phyloP scores from a whole-genome alignment of 2,888 invertebrate species.

The Melikaiella ostensackeni region DNA sequence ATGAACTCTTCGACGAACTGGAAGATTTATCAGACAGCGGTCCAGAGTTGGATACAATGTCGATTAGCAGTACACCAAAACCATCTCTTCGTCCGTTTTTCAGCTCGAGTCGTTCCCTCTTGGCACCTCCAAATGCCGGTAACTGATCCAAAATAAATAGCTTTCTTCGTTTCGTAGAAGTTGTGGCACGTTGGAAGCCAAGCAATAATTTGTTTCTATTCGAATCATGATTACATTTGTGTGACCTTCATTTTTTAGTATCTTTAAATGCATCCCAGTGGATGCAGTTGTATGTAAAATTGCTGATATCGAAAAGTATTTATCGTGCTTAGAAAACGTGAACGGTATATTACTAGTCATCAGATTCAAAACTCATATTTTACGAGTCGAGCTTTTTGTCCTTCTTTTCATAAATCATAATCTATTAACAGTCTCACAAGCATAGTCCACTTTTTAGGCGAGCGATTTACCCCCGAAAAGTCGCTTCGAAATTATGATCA shows the following conservation, averaged over 20 bases:
- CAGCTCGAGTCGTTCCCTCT: constrained; percentile 90
- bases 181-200: constrained; percentile 44
- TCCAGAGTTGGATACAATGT: constrained; percentile 96
- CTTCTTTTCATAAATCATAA: constrained; percentile 10
- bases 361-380: constrained; percentile 15
- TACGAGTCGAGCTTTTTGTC: neutral
- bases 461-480: too few relatives aligned
- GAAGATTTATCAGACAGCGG: constrained; percentile 98
- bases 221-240: constrained; percentile 22
- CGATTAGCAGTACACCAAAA: constrained; percentile 97
- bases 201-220: constrained; percentile 35
- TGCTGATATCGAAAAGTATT: constrained; percentile 28
- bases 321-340: constrained; percentile 36
- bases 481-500: too few relatives aligned
- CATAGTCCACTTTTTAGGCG: neutral
- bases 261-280: constrained; percentile 22
- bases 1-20: constrained; percentile 96
- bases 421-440: neutral
- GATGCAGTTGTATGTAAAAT: constrained; percentile 26
- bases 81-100: constrained; percentile 97
- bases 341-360: constrained; percentile 5
- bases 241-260: constrained; percentile 14
- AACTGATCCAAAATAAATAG: constrained; percentile 54
- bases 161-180: constrained; percentile 40
- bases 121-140: constrained; percentile 75